A percentile compares a stretch with the other conserved stretches of the same genome.
These are phyloP conservation scores for Synergus japonicus DNA, from an alignment of 2,888 invertebrate species.

Conservation along the genomic window DNA sequence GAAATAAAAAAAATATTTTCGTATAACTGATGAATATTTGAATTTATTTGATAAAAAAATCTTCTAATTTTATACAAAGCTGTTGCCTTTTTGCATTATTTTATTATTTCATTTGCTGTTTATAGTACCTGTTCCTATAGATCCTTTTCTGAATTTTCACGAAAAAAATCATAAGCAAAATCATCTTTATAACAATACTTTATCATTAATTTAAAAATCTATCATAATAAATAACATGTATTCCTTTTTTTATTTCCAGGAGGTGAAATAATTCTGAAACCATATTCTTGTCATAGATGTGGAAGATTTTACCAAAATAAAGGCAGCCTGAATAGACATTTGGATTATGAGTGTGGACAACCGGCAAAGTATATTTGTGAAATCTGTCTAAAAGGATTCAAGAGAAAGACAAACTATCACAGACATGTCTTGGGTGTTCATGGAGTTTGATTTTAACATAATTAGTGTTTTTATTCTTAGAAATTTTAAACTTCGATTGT, in stretches of 20 bases:
- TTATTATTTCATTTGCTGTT: background rate
- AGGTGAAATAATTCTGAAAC: slow-evolving; percentile 40
- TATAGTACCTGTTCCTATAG: background rate
- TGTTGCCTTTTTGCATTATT: background rate
- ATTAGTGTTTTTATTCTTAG: background rate
- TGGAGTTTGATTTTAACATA: slow-evolving; percentile 44
- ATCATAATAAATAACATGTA: background rate
- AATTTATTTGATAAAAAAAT: background rate
- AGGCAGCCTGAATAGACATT: slow-evolving; percentile 80
- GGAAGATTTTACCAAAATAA: slow-evolving; percentile 78
- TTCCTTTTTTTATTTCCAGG: background rate
- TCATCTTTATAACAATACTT: background rate
- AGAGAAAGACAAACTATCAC: slow-evolving; percentile 68
- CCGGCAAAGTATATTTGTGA: slow-evolving; percentile 70
- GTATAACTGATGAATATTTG: background rate
- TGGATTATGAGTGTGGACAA: slow-evolving; percentile 73
- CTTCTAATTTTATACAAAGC: background rate
- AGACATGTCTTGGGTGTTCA: slow-evolving; percentile 69
- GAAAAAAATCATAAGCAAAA: background rate
- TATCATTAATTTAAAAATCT: background rate
- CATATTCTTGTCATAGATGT: slow-evolving; percentile 62
- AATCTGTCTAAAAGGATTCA: slow-evolving; percentile 68
- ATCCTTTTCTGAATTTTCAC: background rate
- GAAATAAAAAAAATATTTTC: slow-evolving; percentile 8
- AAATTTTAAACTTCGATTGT: background rate